These are phyloP conservation scores for Pristionchus pacificus DNA, from an alignment of 1,140 invertebrate genomes.

Conservation along the genomic window DNA sequence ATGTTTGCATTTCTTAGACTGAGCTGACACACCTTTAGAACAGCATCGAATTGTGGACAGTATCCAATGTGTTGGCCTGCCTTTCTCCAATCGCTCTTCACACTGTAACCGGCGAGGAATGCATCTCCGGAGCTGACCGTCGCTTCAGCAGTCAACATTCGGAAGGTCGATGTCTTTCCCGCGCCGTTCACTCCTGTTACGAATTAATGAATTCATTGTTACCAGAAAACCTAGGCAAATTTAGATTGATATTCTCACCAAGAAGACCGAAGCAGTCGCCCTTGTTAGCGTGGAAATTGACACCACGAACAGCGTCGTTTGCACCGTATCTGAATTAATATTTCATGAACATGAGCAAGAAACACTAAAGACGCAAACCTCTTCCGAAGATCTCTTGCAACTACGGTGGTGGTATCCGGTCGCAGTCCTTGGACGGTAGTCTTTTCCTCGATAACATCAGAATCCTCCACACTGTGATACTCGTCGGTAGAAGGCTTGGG, in stretches of 20 bases:
- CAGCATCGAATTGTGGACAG: conserved; percentile 70
- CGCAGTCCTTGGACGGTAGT: conserved; percentile 13
- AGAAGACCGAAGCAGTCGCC: conserved; percentile 46
- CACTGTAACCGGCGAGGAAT: conserved; percentile 59
- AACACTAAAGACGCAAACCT: too few species aligned
- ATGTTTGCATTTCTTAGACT: background rate
- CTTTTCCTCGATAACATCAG: conserved; percentile 42
- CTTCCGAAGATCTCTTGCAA: conserved; percentile 34
- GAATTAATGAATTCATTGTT: background rate
- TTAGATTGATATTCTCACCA: conserved; percentile 12
- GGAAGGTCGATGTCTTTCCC: conserved; percentile 67
- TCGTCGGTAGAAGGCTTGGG: too few species aligned
- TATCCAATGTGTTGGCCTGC: conserved; percentile 60
- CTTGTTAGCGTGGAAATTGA: conserved; percentile 43
- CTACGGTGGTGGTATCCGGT: conserved; percentile 14
- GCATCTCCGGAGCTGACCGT: conserved; percentile 66
- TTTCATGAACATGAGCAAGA: too few species aligned
- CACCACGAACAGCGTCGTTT: conserved; percentile 47
- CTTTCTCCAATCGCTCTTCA: too few species aligned
- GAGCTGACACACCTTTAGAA: conserved; percentile 63
- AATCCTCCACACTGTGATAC: conserved; percentile 39
- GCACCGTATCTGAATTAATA: conserved; percentile 49
- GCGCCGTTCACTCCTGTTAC: conserved; percentile 44
- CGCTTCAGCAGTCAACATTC: conserved; percentile 74
- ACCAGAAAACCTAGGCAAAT: too few species aligned